Evolutionary conservation across 1,140 invertebrate genomes (phyloP).

Genomic region (Drosophila mojavensis): DNA sequence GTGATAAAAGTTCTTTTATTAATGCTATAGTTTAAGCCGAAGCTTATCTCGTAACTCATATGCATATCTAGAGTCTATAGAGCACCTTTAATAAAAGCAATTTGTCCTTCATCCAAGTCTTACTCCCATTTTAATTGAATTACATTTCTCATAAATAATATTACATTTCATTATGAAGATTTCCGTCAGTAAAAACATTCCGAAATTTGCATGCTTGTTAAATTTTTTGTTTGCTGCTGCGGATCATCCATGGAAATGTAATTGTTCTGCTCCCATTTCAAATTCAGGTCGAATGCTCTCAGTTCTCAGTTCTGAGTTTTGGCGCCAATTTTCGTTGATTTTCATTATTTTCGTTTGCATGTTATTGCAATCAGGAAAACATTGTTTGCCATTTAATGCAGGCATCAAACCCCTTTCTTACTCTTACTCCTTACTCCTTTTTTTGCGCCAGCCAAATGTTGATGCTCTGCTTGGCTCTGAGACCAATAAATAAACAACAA

Average conservation of each 20-base stretch:
- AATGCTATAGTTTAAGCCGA: too few relatives aligned
- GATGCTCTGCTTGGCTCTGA: conserved; percentile 37
- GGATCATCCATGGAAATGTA: conserved; percentile 7
- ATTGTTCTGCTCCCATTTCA: conserved; percentile 12
- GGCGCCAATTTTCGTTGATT: conserved; percentile 53
- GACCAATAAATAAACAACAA: conserved; percentile 82
- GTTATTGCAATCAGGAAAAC: conserved; percentile 75
- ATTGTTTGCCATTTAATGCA: conserved; percentile 67
- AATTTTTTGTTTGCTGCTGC: conserved; percentile 13
- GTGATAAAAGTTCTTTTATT: neutral
- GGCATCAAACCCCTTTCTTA: conserved; percentile 66
- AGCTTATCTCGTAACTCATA: too few relatives aligned
- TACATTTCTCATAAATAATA: neutral
- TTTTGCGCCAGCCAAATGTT: conserved; percentile 40
- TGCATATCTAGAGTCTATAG: too few relatives aligned
- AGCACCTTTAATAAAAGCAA: too few relatives aligned
- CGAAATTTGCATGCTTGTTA: conserved; percentile 34
- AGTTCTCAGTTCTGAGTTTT: conserved; percentile 21
- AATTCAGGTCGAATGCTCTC: too few relatives aligned
- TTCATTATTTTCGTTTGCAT: conserved; percentile 62
- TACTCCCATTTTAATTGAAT: neutral
- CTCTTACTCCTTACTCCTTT: neutral
- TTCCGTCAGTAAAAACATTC: neutral
- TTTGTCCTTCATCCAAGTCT: neutral
- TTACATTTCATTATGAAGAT: neutral